A percentile compares a stretch with the other conserved stretches of the same genome.
These are phyloP conservation scores for Ceratina australensis DNA, from an alignment of 1,140 invertebrate genomes.

Conservation along the genomic window DNA sequence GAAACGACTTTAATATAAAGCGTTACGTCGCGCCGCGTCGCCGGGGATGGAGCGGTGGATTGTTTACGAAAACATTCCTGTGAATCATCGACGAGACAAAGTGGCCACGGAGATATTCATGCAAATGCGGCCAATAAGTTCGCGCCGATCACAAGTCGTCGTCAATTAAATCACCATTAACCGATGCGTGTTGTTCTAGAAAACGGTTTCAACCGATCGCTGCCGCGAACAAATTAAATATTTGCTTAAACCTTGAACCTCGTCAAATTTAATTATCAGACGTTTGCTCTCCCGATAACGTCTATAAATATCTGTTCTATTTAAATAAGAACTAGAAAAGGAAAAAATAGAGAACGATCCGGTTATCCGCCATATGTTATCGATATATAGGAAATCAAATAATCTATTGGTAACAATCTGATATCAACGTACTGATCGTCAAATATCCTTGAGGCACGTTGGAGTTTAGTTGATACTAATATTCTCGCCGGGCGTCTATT, in stretches of 20 bases:
- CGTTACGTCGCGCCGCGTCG: too few species aligned
- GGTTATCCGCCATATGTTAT: too few species aligned
- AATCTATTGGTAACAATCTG: too few species aligned
- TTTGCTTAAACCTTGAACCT: neutral
- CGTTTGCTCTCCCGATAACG: neutral
- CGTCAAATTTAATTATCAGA: neutral
- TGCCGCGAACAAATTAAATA: neutral
- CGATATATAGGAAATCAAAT: too few species aligned
- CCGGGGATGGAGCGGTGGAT: neutral
- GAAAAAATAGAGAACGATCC: neutral
- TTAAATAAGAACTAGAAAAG: neutral
- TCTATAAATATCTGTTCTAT: neutral
- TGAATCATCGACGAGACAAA: neutral
- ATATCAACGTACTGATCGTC: too few species aligned
- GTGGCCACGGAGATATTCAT: constrained; percentile 2
- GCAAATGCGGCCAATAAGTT: constrained; percentile 17
- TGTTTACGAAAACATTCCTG: neutral
- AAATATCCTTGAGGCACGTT: too few species aligned
- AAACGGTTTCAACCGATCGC: neutral
- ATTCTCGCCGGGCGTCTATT: too few species aligned
- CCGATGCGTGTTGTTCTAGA: neutral
- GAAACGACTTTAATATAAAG: neutral
- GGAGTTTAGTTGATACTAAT: too few species aligned
- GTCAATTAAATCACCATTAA: constrained; percentile 12
- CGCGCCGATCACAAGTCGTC: neutral